phyloP scores from a whole-genome alignment of 2,888 invertebrate species.

The Eupithecia insigniata region DNA sequence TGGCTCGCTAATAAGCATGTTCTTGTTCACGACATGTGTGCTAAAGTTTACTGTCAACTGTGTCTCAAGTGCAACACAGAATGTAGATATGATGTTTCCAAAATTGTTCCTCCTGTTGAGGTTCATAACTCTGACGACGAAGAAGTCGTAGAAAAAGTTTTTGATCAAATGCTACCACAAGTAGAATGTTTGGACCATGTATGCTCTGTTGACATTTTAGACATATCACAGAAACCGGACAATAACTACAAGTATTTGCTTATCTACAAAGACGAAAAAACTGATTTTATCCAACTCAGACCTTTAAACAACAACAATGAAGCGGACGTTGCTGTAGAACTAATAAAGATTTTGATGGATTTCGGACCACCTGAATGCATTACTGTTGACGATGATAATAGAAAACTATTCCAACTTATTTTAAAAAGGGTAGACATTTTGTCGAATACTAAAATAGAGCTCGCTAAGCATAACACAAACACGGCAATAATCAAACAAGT shows the following conservation, averaged over 20 bases:
- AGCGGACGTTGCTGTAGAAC: constrained; percentile 25
- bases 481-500: constrained; percentile 16
- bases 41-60: constrained; percentile 11
- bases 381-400: constrained; percentile 12
- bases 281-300: constrained; percentile 33
- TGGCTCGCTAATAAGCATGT: constrained; percentile 21
- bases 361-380: constrained; percentile 34
- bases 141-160: not conserved
- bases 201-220: constrained; percentile 22
- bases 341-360: constrained; percentile 33
- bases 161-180: not conserved
- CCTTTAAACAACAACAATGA: constrained; percentile 23
- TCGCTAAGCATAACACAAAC: constrained; percentile 11
- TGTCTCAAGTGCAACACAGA: constrained; percentile 17
- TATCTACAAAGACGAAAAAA: constrained; percentile 28
- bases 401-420: constrained; percentile 8
- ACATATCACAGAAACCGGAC: constrained; percentile 20
- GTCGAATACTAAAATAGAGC: not conserved
- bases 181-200: constrained; percentile 18
- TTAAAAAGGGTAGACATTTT: constrained; percentile 9
- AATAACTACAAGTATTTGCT: constrained; percentile 23
- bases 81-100: not conserved
- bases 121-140: not conserved
- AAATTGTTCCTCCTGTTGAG: not conserved
- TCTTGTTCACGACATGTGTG: constrained; percentile 19